Evolutionary conservation across 2,888 invertebrate species (phyloP), one percentile per base, ranked within the genome.

Genomic region (Podotricha telesiphe): DNA sequence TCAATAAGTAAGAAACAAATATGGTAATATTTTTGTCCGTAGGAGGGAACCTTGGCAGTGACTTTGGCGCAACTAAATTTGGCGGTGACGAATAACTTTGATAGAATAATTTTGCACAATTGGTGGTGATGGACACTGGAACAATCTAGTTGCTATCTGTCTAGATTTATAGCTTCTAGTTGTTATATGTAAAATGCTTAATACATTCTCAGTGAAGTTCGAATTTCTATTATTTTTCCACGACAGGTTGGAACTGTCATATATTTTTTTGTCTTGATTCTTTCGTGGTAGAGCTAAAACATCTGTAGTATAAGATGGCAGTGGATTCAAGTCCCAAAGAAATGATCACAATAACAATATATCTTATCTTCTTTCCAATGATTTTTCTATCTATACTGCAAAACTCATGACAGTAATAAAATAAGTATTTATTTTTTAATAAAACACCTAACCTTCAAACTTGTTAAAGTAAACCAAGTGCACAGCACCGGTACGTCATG

Each of bases 21-120:
- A 34, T n/a, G 17, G 28, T 53, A 10, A 28, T 53, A 42, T 22
- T n/a, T 45, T 5, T 20, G n/a, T 45, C 34, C 6, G 45, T 59
- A 22, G 45, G 28, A 45, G 45, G 11, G 20, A 20, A 7, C 45
- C 45, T 63, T 47, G 67, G 11, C 67, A 63, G 19, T 61, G 64
- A 64, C 59, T 34, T 55, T 68, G 15, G 47, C 34, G 59, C 34
- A 59, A 55, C 68, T 70, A 70, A 63, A 65, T 70, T 70, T 40
- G 62, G 65, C 61, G 20, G 40, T 72, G 72, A 72, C 72, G 67
- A 72, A 58, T 61, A 62, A 65, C 17, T 70, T 68, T 67, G 62
- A 70, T 67, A 62, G 67, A 65, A 72, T 67, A 61, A 70, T 67
- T 62, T 67, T 70, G 51, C 45, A 45, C 70, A 72, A 70, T 72